phyloP scores from a whole-genome alignment of 2,113 vertebrate species.

The Notarius quadriscutis region DNA sequence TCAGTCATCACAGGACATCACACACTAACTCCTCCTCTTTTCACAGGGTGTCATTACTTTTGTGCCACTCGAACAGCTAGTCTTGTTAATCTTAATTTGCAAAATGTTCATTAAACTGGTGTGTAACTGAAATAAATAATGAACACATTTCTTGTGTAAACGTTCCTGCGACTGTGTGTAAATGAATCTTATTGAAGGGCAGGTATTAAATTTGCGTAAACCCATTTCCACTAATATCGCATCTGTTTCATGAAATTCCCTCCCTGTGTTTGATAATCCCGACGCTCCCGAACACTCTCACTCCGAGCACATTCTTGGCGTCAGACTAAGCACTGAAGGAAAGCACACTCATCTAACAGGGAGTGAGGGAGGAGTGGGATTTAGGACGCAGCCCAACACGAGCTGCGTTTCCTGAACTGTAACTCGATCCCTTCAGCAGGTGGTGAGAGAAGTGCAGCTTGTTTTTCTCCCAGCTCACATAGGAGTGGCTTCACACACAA shows the following conservation, averaged over 20 bases:
- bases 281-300: neutral
- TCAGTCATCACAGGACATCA: neutral
- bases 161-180: neutral
- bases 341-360: neutral
- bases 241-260: neutral
- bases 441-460: neutral
- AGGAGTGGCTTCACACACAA: neutral
- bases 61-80: neutral
- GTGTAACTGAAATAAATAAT: neutral
- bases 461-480: neutral
- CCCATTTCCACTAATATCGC: neutral
- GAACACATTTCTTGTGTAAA: neutral
- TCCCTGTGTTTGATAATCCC: neutral
- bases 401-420: slow-evolving; percentile 26
- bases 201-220: neutral
- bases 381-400: slow-evolving; percentile 5
- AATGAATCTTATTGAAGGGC: neutral
- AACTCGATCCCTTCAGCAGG: slow-evolving; percentile 29
- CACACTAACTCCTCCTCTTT: neutral
- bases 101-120: neutral
- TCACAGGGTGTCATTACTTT: neutral
- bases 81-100: neutral
- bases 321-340: slow-evolving; percentile 27
- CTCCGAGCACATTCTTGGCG: neutral
- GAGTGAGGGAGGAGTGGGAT: slow-evolving; percentile 4